phyloP scores from a whole-genome alignment of 2,797 vertebrate species.

The Peromyscus melanophrys region DNA sequence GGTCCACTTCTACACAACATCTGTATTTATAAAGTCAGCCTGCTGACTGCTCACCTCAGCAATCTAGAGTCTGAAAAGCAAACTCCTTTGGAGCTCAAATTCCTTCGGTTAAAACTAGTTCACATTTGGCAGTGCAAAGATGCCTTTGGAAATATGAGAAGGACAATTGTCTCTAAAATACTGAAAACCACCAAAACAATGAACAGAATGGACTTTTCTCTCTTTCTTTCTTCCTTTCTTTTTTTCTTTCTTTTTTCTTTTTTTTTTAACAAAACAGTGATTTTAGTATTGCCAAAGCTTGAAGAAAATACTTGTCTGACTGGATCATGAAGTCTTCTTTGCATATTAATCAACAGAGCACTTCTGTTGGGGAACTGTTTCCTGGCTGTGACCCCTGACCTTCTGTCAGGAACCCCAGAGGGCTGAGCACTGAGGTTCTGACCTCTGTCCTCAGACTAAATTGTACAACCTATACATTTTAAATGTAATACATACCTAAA shows the following conservation, averaged over 20 bases:
- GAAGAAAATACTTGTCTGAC: constrained; percentile 50
- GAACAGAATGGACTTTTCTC: constrained; percentile 5
- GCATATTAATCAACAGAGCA: neutral
- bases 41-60: neutral
- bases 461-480: neutral
- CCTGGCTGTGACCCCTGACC: neutral
- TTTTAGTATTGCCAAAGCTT: constrained; percentile 16
- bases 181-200: neutral
- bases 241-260: neutral
- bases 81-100: neutral
- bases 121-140: constrained; percentile 31
- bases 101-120: constrained; percentile 23
- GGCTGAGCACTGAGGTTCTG: neutral
- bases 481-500: neutral
- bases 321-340: neutral
- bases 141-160: neutral
- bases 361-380: neutral
- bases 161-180: constrained; percentile 10
- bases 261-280: neutral
- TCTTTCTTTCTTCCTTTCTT: neutral
- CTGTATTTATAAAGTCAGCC: neutral
- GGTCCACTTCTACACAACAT: neutral
- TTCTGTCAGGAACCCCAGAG: neutral
- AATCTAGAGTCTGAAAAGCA: neutral
- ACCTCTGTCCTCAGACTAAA: neutral